These are phyloP conservation scores for Sesia apiformis DNA, from an alignment of 2,888 invertebrate species.

Conservation along the genomic window DNA sequence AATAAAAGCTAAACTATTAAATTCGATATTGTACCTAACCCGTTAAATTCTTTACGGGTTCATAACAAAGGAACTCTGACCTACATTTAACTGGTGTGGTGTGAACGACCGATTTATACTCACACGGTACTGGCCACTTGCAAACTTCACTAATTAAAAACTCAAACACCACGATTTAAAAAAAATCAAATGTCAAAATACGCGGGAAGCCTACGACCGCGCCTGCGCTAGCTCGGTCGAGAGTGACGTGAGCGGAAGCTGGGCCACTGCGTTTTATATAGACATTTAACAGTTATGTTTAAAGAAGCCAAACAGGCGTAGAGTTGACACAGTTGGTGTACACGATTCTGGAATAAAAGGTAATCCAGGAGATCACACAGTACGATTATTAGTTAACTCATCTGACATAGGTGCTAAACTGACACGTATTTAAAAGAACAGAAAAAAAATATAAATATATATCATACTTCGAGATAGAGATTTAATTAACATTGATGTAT, in stretches of 20 bases:
- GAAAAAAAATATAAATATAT: too few species aligned
- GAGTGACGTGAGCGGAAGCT: conserved; percentile 68
- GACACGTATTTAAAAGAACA: too few species aligned
- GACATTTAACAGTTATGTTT: conserved; percentile 67
- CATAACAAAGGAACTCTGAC: conserved; percentile 36
- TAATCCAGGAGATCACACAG: too few species aligned
- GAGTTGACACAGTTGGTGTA: conserved; percentile 21
- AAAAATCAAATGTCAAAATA: conserved; percentile 24
- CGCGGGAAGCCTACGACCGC: conserved; percentile 44
- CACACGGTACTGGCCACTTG: conserved; percentile 36
- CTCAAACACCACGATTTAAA: conserved; percentile 21
- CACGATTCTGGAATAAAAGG: too few species aligned
- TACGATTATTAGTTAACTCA: too few species aligned
- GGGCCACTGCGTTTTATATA: conserved; percentile 52
- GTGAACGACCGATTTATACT: conserved; percentile 35
- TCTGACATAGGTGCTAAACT: too few species aligned
- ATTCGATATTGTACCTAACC: conserved; percentile 1
- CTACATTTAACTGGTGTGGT: conserved; percentile 28
- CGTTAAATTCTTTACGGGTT: conserved; percentile 12
- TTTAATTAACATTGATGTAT: too few species aligned
- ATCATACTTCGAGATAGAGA: too few species aligned
- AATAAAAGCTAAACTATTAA: too few species aligned
- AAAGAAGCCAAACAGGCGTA: conserved; percentile 36
- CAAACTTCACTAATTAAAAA: conserved; percentile 38
- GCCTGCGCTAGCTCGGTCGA: conserved; percentile 41